A percentile compares a stretch with the other conserved stretches of the same genome.
Conservation (phyloP, 2,888 invertebrate genomes). For the Dendrolimus houi region DNA sequence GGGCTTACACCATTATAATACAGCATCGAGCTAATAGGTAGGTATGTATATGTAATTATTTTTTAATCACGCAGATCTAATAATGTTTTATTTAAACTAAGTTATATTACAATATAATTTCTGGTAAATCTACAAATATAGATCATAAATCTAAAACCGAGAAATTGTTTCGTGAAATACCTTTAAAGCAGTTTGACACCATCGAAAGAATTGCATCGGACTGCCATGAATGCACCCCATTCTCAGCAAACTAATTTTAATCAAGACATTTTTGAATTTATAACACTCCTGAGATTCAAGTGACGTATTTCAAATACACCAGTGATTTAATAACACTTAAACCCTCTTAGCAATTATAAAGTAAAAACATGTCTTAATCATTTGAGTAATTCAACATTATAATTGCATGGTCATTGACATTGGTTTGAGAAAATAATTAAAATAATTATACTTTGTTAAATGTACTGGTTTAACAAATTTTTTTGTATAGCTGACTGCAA, state of each 20-base stretch:
- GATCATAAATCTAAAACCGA: not conserved
- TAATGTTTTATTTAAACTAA: too few relatives aligned
- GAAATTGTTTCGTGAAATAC: not conserved
- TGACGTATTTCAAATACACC: not conserved
- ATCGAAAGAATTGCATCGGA: not conserved
- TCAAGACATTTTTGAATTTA: not conserved
- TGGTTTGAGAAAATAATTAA: conserved; percentile 9
- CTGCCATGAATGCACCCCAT: not conserved
- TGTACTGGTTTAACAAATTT: too few relatives aligned
- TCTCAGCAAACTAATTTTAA: not conserved
- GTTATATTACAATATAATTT: too few relatives aligned
- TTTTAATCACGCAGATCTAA: too few relatives aligned
- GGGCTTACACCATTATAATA: too few relatives aligned
- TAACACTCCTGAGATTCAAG: not conserved
- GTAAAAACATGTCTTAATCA: not conserved
- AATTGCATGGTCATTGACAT: not conserved
- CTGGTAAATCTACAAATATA: not conserved
- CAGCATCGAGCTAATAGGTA: too few relatives aligned
- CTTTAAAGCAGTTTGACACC: not conserved
- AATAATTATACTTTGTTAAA: too few relatives aligned
- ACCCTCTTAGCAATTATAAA: not conserved
- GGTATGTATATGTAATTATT: too few relatives aligned
- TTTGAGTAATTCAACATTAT: not conserved
- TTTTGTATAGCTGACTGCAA: too few relatives aligned
- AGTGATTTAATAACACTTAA: not conserved